phyloP scores from a whole-genome alignment of 37 sponge, comb jelly and placozoan genomes.

The Corticium candelabrum region DNA sequence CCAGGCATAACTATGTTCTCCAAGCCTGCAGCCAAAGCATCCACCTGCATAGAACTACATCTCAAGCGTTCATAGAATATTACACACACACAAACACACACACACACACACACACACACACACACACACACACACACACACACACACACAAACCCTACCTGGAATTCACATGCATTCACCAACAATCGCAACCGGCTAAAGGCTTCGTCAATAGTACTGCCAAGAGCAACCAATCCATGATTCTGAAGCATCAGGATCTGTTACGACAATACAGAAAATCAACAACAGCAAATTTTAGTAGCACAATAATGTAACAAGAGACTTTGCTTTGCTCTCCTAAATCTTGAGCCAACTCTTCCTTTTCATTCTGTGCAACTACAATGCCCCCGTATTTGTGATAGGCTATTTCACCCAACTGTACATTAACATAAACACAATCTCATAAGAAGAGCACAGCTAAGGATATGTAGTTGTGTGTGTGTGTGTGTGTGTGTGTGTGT shows the following conservation, averaged over 20 bases:
- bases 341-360: constrained; percentile 29
- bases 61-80: background rate
- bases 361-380: constrained; percentile 25
- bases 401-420: constrained; percentile 32
- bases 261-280: no score
- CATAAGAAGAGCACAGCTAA: constrained; percentile 18
- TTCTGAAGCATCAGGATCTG: constrained; percentile 75
- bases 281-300: no score
- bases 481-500: no score
- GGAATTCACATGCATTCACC: constrained; percentile 75
- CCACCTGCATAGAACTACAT: constrained; percentile 25
- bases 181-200: constrained; percentile 41
- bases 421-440: constrained; percentile 1
- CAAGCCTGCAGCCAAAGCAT: constrained; percentile 35
- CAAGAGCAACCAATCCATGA: constrained; percentile 74
- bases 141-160: no score
- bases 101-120: no score
- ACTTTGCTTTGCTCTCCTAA: constrained; percentile 42
- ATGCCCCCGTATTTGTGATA: constrained; percentile 39
- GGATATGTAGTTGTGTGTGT: no score
- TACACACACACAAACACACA: no score
- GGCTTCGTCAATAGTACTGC: constrained; percentile 75
- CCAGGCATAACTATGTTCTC: constrained; percentile 10
- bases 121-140: no score
- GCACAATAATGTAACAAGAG: no score